phyloP scores from a whole-genome alignment of 2,113 vertebrate genomes.

The Pristiophorus japonicus region DNA sequence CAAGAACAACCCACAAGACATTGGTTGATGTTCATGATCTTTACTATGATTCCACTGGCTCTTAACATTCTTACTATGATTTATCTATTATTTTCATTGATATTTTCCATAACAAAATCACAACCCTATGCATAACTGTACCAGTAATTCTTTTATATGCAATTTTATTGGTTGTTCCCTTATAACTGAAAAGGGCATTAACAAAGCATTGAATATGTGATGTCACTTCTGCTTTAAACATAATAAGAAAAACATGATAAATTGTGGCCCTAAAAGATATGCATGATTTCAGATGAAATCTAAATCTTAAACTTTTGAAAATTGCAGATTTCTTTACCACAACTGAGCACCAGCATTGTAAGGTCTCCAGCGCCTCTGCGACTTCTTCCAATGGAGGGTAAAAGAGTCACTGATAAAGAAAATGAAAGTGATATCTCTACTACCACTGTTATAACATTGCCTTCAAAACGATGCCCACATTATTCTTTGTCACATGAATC shows the following conservation, averaged over 20 bases:
- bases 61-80: background rate
- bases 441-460: conserved; percentile 41
- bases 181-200: background rate
- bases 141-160: background rate
- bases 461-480: conserved; percentile 46
- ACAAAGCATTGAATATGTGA: background rate
- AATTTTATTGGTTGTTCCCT: background rate
- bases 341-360: conserved; percentile 37
- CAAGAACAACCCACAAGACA: background rate
- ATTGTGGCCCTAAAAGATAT: background rate
- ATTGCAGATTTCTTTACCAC: conserved; percentile 42
- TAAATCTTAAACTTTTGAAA: conserved; percentile 9
- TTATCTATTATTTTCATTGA: background rate
- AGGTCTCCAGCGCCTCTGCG: conserved; percentile 52
- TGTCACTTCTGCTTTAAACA: background rate
- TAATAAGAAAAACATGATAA: background rate
- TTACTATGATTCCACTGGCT: background rate
- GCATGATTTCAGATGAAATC: background rate
- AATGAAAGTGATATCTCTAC: conserved; percentile 39
- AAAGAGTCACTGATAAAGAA: conserved; percentile 29
- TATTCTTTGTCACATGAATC: conserved; percentile 43
- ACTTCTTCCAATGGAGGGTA: conserved; percentile 50
- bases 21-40: background rate
- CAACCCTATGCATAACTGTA: background rate
- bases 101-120: background rate